Base-by-base conservation (phyloP, 2,888 invertebrate species). In the Andrena dorsata region DNA sequence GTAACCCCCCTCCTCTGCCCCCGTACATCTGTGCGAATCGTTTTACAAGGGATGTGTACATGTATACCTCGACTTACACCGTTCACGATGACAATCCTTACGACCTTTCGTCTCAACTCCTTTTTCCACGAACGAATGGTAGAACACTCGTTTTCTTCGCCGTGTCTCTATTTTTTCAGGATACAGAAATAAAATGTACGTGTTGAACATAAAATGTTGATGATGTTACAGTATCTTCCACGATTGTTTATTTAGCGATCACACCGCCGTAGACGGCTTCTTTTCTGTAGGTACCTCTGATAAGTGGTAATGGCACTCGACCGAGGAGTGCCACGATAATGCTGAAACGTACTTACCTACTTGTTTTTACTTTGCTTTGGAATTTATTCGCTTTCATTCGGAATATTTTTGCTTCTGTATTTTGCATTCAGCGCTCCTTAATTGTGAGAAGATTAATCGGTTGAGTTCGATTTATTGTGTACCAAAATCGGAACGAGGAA, bases 111-210 rank as follows among this genome's bases (percentile, higher is more conserved):
- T 47, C 60, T 77, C 51, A 10, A 78, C 41, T 51, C 30, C 49
- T 60, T 60, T 66, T 60, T 20, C 51, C 61, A 78, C 47, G 51
- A 26, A 77, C 49, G 49, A 76, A 61, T 47, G 64, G 26, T 69
- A 68, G 53, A 77, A 64, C 68, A 69, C 28, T 78, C 63, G 68
- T 69, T 77, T 78, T 41, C 68, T 49, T 77, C 68, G 32, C 20
- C 63, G 69, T 68, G 63, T 79, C 68, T 69, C 63, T 79, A 77
- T 77, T 79, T 79, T 69, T 77, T 77, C 68, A 78, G 61, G 41
- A 66, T 76, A 68, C 60, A 53, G n/a, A 66, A 78, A 78, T 78
- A 78, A 78, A 76, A 77, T 76, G 60, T 77, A 77, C 77, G 61
- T 76, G 66, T 78, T 77, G 78, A 78, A 65, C 41, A 68, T 76